Evolutionary conservation across 2,113 vertebrate genomes (phyloP), one percentile per base, ranked within the genome.

Genomic region (Tor tambroides): DNA sequence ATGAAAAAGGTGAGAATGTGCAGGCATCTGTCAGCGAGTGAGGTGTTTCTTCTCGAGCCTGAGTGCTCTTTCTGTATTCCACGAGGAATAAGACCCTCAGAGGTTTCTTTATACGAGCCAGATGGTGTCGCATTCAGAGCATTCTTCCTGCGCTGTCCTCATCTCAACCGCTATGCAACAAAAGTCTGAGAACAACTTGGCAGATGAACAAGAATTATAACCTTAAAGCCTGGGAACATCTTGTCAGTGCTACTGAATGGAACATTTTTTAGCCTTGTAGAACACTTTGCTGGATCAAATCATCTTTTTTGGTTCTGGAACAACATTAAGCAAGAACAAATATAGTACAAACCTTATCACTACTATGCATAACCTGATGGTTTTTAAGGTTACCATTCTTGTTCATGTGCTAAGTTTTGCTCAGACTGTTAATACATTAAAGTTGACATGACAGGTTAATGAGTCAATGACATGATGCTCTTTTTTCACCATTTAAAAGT

Each of bases 61-160:
- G 85, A 71, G 69, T 85, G 30, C 19, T 81, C n/a, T 54, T 56
- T 89, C 76, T 65, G 85, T 76, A 80, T 84, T 85, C 80, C 85
- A 86, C n/a, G 3, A 71, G 80, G 80, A 67, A 63, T 59, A 65
- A 80, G 76, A 83, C 41, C 82, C 85, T 77, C 61, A 65, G 80
- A 83, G 80, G 80, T 83, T 83, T 83, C 41, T 81, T 59, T 49
- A 85, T 59, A 32, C 8, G 69, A 76, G 43, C 81, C 85, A 84
- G 85, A 87, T 87, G 88, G 88, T 84, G 69, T 89, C 67, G n/a
- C 49, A 59, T 82, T 56, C 83, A 89, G 79, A 71, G 83, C 17
- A 49, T 77, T 81, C 81, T 41, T 69, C 21, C 49, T 72, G 74
- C 21, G 23, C 32, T 63, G 79, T 84, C 75, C 67, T 38, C 32